phyloP scores from a whole-genome alignment of 1,140 invertebrate genomes.

The Drosophila burlai region DNA sequence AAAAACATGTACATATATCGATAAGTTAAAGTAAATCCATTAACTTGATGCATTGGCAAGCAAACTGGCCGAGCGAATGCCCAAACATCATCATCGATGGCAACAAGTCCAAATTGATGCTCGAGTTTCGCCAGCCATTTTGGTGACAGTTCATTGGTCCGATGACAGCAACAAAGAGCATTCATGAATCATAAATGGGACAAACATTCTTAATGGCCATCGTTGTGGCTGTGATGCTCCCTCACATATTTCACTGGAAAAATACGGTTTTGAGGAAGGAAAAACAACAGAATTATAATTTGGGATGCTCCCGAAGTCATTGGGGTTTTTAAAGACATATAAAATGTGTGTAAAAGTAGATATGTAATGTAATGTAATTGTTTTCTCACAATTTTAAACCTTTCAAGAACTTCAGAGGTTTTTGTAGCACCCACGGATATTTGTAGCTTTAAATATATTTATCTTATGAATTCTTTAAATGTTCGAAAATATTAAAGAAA shows the following conservation, averaged over 20 bases:
- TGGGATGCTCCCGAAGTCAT: neutral
- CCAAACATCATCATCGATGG: conserved; percentile 23
- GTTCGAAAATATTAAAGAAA: neutral
- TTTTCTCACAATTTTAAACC: neutral
- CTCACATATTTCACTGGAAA: conserved; percentile 18
- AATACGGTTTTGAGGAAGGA: neutral
- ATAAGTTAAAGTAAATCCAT: conserved; percentile 25
- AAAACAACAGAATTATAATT: neutral
- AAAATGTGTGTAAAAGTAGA: neutral
- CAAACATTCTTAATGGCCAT: conserved; percentile 43
- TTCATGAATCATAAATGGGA: conserved; percentile 48
- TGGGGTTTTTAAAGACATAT: neutral
- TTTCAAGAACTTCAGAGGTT: no score
- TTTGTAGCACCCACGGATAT: no score
- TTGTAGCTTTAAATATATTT: neutral
- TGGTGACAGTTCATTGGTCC: conserved; percentile 44
- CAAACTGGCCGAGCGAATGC: conserved; percentile 5
- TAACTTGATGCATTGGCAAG: conserved; percentile 30
- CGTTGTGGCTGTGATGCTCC: neutral
- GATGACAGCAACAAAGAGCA: conserved; percentile 49
- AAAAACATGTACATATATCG: neutral
- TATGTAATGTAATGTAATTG: no score
- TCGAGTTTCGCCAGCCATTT: conserved; percentile 35
- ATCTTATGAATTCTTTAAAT: neutral
- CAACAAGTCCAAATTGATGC: conserved; percentile 46